Percentiles rank a stretch among this genome's conserved stretches.
These are phyloP conservation scores for Bruchidius siliquastri DNA, from an alignment of 2,888 invertebrate genomes.

Conservation along the genomic window DNA sequence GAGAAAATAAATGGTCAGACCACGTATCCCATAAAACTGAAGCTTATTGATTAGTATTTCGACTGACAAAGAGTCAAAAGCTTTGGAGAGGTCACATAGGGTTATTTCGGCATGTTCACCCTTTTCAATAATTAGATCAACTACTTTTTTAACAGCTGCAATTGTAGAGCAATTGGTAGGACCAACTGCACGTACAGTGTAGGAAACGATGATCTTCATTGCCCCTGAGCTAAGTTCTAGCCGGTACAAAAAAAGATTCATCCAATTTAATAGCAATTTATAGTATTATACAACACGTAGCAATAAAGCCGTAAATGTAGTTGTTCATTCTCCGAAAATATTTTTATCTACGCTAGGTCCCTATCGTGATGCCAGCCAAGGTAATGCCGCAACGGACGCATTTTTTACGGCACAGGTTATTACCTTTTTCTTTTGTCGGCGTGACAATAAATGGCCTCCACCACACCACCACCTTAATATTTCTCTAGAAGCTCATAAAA, in stretches of 20 bases:
- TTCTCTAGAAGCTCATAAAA: not conserved
- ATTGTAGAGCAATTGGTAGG: too few species aligned
- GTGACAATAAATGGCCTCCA: not conserved
- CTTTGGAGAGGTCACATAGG: too few species aligned
- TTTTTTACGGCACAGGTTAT: not conserved
- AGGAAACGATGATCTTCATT: not conserved
- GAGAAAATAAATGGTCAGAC: too few species aligned
- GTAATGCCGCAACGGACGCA: not conserved
- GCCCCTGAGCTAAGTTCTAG: not conserved
- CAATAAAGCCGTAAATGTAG: not conserved
- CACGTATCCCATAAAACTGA: too few species aligned
- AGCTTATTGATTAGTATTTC: too few species aligned
- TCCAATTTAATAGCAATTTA: not conserved
- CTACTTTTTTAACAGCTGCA: too few species aligned
- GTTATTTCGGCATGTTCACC: too few species aligned
- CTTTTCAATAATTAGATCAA: too few species aligned
- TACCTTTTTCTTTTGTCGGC: not conserved
- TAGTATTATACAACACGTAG: not conserved
- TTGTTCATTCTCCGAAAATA: not conserved
- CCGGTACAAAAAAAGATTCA: not conserved
- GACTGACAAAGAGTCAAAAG: too few species aligned
- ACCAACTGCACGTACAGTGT: too few species aligned
- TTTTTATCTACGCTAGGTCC: not conserved
- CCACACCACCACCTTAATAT: not conserved
- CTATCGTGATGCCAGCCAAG: not conserved